Percentiles rank a stretch among this genome's conserved stretches.
phyloP scores from a whole-genome alignment of 2,888 invertebrate genomes.

The Drosophila yooni region DNA sequence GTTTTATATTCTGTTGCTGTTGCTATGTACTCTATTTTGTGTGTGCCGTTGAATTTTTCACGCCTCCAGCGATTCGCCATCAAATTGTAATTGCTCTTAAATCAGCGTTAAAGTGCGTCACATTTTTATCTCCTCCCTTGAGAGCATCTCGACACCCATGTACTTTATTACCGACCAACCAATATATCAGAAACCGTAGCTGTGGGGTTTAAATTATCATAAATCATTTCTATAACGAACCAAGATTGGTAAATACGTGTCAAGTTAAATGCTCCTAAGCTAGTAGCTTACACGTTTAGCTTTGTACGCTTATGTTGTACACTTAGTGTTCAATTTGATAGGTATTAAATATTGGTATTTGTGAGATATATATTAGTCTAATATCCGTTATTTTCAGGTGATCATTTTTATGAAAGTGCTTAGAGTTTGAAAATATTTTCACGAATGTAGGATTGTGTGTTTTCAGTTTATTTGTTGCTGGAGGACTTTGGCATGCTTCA shows the following conservation, averaged over 20 bases:
- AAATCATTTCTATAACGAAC: background rate
- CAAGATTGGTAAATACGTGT: background rate
- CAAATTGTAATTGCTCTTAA: conserved; percentile 54
- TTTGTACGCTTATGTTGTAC: background rate
- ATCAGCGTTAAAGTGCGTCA: conserved; percentile 28
- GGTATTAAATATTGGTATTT: background rate
- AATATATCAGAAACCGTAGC: background rate
- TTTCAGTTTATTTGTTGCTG: background rate
- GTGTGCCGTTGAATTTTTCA: conserved; percentile 6
- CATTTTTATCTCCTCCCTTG: conserved; percentile 5
- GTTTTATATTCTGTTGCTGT: conserved; percentile 1
- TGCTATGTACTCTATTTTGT: background rate
- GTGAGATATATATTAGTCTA: background rate
- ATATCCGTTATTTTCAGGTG: too few species aligned
- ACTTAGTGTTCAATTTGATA: background rate
- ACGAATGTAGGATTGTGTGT: background rate
- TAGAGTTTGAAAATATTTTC: background rate
- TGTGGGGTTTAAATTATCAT: background rate
- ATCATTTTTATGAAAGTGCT: too few species aligned
- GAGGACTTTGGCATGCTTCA: background rate
- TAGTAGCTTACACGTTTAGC: background rate
- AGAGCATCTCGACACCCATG: conserved; percentile 13
- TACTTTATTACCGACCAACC: background rate
- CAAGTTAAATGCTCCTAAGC: background rate
- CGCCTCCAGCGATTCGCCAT: conserved; percentile 43